Evolutionary conservation across 2,888 invertebrate species (phyloP), one percentile per base, ranked within the genome.

Genomic region (Cordilura impudica): DNA sequence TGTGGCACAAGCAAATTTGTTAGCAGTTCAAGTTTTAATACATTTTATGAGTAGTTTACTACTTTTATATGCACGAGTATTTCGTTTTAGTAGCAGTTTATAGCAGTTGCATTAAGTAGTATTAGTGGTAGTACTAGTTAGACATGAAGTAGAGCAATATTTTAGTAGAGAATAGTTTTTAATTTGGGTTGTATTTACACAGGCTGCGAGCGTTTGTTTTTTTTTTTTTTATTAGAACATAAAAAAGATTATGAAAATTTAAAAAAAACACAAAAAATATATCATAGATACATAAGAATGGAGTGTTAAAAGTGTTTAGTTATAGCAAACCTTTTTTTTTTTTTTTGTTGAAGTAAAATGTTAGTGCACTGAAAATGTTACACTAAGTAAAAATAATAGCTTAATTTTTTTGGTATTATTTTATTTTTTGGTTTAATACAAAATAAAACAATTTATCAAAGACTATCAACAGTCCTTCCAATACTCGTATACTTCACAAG

Each of bases 161-260:
- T 63, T 45, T 5, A 39, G 4, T 35, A 39, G n/a, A 60, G 21
- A 16, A 6, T 26, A 10, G 12, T 53, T 21, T 39, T 56, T 39
- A 67, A 65, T 69, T 58, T 39, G n/a, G 23, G 35, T 71, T 63
- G 31, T 75, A 79, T 79, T 79, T 79, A 79, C 79, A 79, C 71
- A 71, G 67, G 61, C 67, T 72, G 58, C 51, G 79, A 71, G 71
- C 49, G 14, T 51, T 67, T 61, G 12, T 47, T 66, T 26, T 60
- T 31, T 53, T n/a, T n/a, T 39, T 39, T 39, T 35, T 35, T 35
- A 8, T 35, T 12, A 39, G 35, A 39, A n/a, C 35, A 58, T 14
- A 51, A 51, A 26, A 63, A 61, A 14, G n/a, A 31, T 19, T 61
- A 31, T 12, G 47, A 47, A 19, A 45, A 26, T n/a, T n/a, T n/a